Base-by-base conservation (phyloP, 2,888 invertebrate species). In the Cinara cedri region DNA sequence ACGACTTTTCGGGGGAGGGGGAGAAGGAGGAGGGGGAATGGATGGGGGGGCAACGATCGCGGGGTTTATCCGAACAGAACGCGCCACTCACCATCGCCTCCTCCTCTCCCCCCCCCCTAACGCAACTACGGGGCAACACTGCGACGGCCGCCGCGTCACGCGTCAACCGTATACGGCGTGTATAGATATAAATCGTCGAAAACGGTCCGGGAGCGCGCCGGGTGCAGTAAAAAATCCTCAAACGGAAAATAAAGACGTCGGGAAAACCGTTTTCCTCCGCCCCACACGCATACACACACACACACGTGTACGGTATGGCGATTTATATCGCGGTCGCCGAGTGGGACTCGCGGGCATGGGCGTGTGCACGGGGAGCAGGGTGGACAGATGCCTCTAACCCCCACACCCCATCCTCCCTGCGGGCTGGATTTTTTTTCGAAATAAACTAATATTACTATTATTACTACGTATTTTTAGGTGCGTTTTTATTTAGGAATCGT, bases 21-120 rank as follows among this genome's bases (percentile, higher is more conserved):
- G n/a, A n/a, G n/a, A n/a, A n/a, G n/a, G n/a, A n/a, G n/a, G n/a
- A n/a, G n/a, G n/a, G n/a, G n/a, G n/a, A n/a, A n/a, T n/a, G n/a
- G n/a, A n/a, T n/a, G n/a, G 34, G 3, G 6, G 65, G 65, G 65
- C 75, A 75, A n/a, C n/a, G n/a, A 75, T 75, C 65, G 34, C 34
- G 34, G 34, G 14, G 51, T 65, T 75, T 65, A 6, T 3, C 34
- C 34, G 34, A 34, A 34, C 34, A 34, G 3, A 4, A 34, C 42
- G 19, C 55, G 34, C 9, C 46, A 34, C 63, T 19, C 42, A 13
- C 34, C 8, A n/a, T 42, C 63, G 19, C 42, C 42, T 16, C 55
- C 49, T 3, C 46, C 55, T 42, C 42, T 16, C 55, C 49, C 9
- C 46, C 55, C 63, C 13, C 42, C 11, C 34, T 13, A n/a, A 42